Evolutionary conservation across 2,797 vertebrate species (phyloP).

Genomic region (Falco berigora): DNA sequence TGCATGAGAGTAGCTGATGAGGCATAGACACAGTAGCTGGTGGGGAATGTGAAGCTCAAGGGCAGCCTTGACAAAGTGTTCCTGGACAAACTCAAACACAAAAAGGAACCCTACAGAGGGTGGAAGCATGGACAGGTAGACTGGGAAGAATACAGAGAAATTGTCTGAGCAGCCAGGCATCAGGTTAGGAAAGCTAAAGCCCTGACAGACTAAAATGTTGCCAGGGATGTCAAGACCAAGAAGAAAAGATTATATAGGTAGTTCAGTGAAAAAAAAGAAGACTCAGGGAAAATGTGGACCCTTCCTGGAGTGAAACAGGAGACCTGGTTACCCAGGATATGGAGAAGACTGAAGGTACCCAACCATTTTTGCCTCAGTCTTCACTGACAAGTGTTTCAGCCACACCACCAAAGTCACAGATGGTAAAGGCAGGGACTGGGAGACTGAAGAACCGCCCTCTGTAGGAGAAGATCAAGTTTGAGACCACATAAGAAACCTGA

Average conservation of each 20-base stretch:
- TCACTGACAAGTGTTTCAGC: not conserved
- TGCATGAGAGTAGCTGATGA: too few species aligned
- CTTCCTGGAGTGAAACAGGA: not conserved
- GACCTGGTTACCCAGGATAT: too few species aligned
- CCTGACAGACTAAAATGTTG: not conserved
- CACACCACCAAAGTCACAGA: not conserved
- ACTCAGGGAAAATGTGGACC: too few species aligned
- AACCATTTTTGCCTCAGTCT: not conserved
- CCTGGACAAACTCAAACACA: not conserved
- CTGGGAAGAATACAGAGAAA: not conserved
- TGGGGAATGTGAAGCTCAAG: too few species aligned
- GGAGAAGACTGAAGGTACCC: not conserved
- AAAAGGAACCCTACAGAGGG: not conserved
- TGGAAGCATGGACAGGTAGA: not conserved
- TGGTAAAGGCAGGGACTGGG: too few species aligned
- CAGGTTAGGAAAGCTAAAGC: not conserved
- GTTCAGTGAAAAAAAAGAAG: not conserved
- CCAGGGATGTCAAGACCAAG: not conserved
- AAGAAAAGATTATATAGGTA: not conserved
- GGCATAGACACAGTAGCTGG: too few species aligned
- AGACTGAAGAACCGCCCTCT: too few species aligned
- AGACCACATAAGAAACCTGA: too few species aligned
- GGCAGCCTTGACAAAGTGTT: not conserved
- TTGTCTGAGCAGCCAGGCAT: not conserved
- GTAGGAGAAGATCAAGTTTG: too few species aligned